Evolutionary conservation across 1,140 invertebrate genomes (phyloP), one percentile per base, ranked within the genome.

Genomic region (Gonatopus flavifemur): DNA sequence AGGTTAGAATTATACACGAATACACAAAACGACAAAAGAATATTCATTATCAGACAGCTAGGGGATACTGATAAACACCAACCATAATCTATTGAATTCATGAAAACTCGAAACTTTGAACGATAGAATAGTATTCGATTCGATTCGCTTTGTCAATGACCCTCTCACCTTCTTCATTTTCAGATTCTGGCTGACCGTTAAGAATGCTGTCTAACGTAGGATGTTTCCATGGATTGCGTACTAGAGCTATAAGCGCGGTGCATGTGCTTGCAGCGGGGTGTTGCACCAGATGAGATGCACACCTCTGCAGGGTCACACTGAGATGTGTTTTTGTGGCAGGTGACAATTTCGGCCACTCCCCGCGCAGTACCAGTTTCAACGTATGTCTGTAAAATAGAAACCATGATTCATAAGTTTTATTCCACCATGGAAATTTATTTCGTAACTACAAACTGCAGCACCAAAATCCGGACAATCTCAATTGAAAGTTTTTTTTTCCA

Each of bases 321-420:
- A 83, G 68, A 66, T 81, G 79, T 50, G 80, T 81, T 62, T 79
- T 80, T 33, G 76, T 72, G 49, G 76, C 76, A 41, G 74, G 74
- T 56, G 73, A 65, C 51, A 80, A 67, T 55, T 77, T 77, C 21
- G 77, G 75, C 81, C 81, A 83, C 62, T 82, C 80, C 60, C 80
- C 81, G 55, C 79, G 79, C 64, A 83, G 70, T 67, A 83, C 74
- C 62, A 83, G 49, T 62, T 72, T 68, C 64, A 83, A 67, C 8
- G 80, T 83, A 57, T 81, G 78, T 62, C 80, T 82, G 59, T 12
- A 62, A 57, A 8, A n/a, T n/a, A n/a, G n/a, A n/a, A n/a, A n/a
- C n/a, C n/a, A n/a, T n/a, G n/a, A n/a, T n/a, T n/a, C n/a, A n/a
- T n/a, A n/a, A n/a, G n/a, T n/a, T n/a, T n/a, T n/a, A n/a, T n/a